A percentile compares a stretch with the other conserved stretches of the same genome.
These are phyloP conservation scores for Lithophane socia DNA, from an alignment of 2,888 invertebrate genomes.

Conservation along the genomic window DNA sequence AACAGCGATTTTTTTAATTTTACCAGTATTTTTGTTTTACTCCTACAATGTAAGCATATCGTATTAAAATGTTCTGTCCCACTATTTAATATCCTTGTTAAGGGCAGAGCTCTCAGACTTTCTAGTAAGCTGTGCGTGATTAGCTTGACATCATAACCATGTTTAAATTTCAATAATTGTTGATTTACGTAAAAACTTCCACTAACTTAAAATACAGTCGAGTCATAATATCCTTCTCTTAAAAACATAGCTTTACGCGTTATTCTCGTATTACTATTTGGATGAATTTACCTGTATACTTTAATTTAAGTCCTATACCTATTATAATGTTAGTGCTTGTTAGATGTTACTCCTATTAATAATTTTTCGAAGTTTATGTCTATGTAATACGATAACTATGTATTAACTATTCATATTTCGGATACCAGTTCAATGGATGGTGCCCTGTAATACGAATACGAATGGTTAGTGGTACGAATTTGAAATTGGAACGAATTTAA, in stretches of 20 bases:
- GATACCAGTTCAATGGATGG: slow-evolving; percentile 31
- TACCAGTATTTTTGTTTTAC: slow-evolving; percentile 26
- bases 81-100: neutral
- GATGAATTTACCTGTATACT: slow-evolving; percentile 60
- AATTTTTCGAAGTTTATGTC: slow-evolving; percentile 38
- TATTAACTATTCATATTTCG: slow-evolving; percentile 26
- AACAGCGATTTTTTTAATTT: slow-evolving; percentile 13
- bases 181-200: slow-evolving; percentile 7
- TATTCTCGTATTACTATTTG: slow-evolving; percentile 51
- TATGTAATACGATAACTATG: slow-evolving; percentile 31
- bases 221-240: neutral
- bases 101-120: neutral
- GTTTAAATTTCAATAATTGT: neutral
- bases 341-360: slow-evolving; percentile 60
- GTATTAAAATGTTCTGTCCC: neutral
- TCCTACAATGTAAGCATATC: slow-evolving; percentile 16
- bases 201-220: slow-evolving; percentile 8
- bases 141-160: neutral
- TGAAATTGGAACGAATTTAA: slow-evolving; percentile 60
- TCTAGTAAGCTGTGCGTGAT: neutral
- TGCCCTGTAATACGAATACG: slow-evolving; percentile 20
- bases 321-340: slow-evolving; percentile 60
- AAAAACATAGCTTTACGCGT: slow-evolving; percentile 4
- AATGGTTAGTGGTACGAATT: slow-evolving; percentile 48
- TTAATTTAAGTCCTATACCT: slow-evolving; percentile 50